phyloP scores from a whole-genome alignment of 2,113 vertebrate species.

The Pluvialis apricaria region DNA sequence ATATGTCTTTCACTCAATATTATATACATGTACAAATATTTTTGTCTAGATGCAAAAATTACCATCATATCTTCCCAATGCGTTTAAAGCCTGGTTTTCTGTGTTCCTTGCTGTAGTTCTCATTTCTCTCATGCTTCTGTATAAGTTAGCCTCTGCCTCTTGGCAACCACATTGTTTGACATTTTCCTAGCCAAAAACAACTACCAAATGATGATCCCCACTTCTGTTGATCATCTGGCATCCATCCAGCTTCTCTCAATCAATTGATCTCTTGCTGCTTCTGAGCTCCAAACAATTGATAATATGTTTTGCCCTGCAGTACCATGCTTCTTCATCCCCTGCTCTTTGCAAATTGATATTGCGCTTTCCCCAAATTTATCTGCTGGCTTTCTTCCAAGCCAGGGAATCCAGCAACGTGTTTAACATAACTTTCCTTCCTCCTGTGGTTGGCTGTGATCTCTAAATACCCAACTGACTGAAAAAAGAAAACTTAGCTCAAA shows the following conservation, averaged over 20 bases:
- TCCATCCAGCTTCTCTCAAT: not conserved
- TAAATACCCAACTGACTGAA: not conserved
- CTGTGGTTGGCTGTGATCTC: not conserved
- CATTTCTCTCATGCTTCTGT: not conserved
- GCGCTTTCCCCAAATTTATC: not conserved
- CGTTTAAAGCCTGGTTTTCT: not conserved
- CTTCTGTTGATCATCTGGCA: not conserved
- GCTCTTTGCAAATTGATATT: not conserved
- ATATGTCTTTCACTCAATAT: not conserved
- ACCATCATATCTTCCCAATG: not conserved
- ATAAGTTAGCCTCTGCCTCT: not conserved
- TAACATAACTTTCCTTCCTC: not conserved
- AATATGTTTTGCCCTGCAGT: not conserved
- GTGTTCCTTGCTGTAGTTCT: not conserved
- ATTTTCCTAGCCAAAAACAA: not conserved
- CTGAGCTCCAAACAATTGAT: not conserved
- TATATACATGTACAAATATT: not conserved
- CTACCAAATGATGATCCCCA: not conserved
- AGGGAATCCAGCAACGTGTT: not conserved
- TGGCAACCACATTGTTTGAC: not conserved
- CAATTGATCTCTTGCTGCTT: not conserved
- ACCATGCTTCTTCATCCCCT: not conserved
- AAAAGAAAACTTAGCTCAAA: not conserved
- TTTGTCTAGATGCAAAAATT: not conserved
- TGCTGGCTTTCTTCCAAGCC: not conserved